phyloP scores from a whole-genome alignment of 2,888 invertebrate species.

The Xylocampa areola region DNA sequence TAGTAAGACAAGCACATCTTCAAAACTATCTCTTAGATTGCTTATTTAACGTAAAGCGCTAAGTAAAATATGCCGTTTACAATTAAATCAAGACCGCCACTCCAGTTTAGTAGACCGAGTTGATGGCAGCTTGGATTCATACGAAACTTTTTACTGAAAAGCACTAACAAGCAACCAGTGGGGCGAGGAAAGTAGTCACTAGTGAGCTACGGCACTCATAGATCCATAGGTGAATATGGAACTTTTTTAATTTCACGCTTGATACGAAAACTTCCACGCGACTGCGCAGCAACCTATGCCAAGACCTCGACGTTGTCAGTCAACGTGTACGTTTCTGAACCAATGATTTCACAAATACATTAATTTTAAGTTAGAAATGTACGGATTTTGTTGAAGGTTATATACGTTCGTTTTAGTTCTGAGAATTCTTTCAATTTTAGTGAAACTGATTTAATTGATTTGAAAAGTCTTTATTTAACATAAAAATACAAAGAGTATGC shows the following conservation, averaged over 20 bases:
- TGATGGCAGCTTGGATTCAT: slow-evolving; percentile 48
- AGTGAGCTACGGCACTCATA: slow-evolving; percentile 58
- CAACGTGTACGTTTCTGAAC: slow-evolving; percentile 40
- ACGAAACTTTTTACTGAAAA: slow-evolving; percentile 63
- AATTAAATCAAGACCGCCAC: slow-evolving; percentile 45
- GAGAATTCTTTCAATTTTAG: too few relatives aligned
- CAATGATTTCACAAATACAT: slow-evolving; percentile 59
- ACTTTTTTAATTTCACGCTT: slow-evolving; percentile 88
- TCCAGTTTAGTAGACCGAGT: slow-evolving; percentile 41
- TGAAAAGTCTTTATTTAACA: too few relatives aligned
- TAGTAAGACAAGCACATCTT: background rate
- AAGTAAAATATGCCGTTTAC: slow-evolving; percentile 40
- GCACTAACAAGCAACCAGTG: slow-evolving; percentile 62
- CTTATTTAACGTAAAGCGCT: background rate
- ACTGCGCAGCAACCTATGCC: slow-evolving; percentile 66
- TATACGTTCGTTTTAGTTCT: too few relatives aligned
- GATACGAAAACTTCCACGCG: slow-evolving; percentile 77
- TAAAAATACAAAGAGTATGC: too few relatives aligned
- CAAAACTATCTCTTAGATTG: background rate
- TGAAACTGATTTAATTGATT: too few relatives aligned
- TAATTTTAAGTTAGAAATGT: slow-evolving; percentile 59
- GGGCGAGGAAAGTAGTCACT: slow-evolving; percentile 61
- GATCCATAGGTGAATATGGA: slow-evolving; percentile 72
- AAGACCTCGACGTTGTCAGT: slow-evolving; percentile 69
- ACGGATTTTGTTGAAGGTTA: too few relatives aligned